A percentile compares a stretch with the other conserved stretches of the same genome.
phyloP scores from a whole-genome alignment of 2,888 invertebrate genomes.

The Cryptocephalus primarius region DNA sequence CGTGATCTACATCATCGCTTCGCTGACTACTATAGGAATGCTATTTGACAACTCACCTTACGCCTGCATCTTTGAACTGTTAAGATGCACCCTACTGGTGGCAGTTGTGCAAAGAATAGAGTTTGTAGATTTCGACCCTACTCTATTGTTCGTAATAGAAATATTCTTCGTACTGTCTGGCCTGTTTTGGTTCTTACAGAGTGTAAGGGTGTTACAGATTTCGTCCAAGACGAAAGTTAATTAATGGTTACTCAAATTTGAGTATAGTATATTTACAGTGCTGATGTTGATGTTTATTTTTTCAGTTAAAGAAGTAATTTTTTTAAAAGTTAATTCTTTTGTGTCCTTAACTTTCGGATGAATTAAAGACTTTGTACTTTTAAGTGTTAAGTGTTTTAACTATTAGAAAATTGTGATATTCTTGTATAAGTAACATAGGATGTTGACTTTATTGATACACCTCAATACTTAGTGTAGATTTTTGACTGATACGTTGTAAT shows the following conservation, averaged over 20 bases:
- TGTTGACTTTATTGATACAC: no score
- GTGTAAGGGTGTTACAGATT: constrained; percentile 46
- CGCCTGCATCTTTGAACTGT: constrained; percentile 51
- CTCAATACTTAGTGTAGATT: no score
- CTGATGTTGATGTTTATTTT: no score
- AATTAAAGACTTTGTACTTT: no score
- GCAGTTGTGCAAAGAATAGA: constrained; percentile 36
- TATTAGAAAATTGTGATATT: no score
- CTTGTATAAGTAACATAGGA: no score
- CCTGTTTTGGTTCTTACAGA: constrained; percentile 54
- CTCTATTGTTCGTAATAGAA: constrained; percentile 42
- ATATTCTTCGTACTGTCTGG: constrained; percentile 49
- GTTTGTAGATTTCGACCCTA: constrained; percentile 31
- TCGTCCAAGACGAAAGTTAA: constrained; percentile 6
- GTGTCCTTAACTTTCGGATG: no score
- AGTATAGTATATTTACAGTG: background rate
- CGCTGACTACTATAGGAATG: constrained; percentile 59
- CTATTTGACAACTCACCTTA: constrained; percentile 55
- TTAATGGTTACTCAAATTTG: background rate
- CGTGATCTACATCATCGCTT: constrained; percentile 54
- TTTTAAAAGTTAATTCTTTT: no score
- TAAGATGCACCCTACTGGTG: constrained; percentile 52
- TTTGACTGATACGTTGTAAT: no score
- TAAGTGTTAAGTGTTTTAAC: no score
- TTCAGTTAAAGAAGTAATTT: no score